Evolutionary conservation across 1,140 invertebrate species (phyloP), one percentile per base, ranked within the genome.

Genomic region (Samia ricini): DNA sequence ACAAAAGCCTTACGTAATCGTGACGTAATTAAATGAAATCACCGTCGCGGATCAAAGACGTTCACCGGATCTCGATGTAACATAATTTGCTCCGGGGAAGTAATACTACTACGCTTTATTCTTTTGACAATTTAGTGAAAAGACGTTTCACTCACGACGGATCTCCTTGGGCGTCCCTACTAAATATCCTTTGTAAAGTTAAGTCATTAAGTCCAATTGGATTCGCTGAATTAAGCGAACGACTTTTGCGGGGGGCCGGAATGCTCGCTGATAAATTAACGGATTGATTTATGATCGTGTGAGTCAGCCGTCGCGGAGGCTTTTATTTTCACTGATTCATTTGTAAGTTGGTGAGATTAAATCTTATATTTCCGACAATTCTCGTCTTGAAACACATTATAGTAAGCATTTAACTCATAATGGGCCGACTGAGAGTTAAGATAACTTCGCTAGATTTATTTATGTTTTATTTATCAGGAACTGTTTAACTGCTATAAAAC

Each of bases 11-110:
- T 42, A 42, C 4, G 4, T 42, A 42, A 42, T 42, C 33, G 15
- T 42, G n/a, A 60, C 61, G 62, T 74, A 74, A 71, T 74, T 59
- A 71, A 74, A 71, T 71, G 63, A 74, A 66, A 71, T 74, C 63
- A 59, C 61, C 63, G 55, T 59, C 57, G 48, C 23, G 61, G 61
- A 66, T 60, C 61, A 69, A 69, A 69, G 67, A 26, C 63, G 60
- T 55, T 61, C 22, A 26, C 33, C 54, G 66, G 58, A 61, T 66
- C 61, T 67, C 56, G 64, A 74, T 69, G 71, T 68, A 69, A 69
- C 69, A 62, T 71, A 74, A 74, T 74, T 68, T 63, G 56, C 64
- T 64, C 64, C 68, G 66, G 65, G 63, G 56, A 68, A 66, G 63
- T 64, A 67, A 33, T 60, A 54, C 62, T 64, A 67, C 50, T 60